Evolutionary conservation across 2,888 invertebrate species (phyloP), one percentile per base, ranked within the genome.

Genomic region (Psococerastis gibbosa): DNA sequence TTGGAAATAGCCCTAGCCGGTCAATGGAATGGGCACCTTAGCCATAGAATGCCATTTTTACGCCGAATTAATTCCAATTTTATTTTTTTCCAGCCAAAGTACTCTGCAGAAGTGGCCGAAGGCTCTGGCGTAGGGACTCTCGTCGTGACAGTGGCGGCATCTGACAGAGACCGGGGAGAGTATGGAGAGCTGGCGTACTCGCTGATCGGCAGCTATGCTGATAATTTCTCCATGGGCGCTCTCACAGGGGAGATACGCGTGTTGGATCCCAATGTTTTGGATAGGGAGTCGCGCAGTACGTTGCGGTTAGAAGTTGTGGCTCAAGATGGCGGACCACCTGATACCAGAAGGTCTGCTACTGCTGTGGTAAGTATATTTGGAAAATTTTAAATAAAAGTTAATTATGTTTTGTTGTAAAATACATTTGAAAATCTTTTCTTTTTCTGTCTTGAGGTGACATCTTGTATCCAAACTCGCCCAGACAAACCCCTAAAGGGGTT

Each of bases 111-210:
- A 1, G 69, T 89, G 1, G 64, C 71, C 1, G 89, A 91, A 59
- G 84, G 88, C 55, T 70, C 83, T 0, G 69, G 73, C 0, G 67
- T 69, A 0, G 83, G 79, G 0, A 82, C 82, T 0, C 69, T 68
- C 3, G 75, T 88, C 1, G 64, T 78, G 0, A 71, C 72, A 32
- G 80, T 88, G 1, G 71, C 69, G 46, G 89, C 89, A 1, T 66
- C 67, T 0, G 89, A 91, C 60, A 69, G 65, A 3, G 89, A 91
- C 58, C 73, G 78, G 53, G 87, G 79, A 56, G 66, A 71, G 45
- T 87, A 73, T 57, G 89, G 91, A 0, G 68, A 75, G 54, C 68
- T 92, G 1, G 71, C 70, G 2, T 92, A 89, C 61, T 75, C 72
- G 22, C 61, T 91, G 3, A 70, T 78, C 2, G 85, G 85, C 2